Base-by-base conservation (phyloP, 2,888 invertebrate genomes). In the Cacoxenus indagator region DNA sequence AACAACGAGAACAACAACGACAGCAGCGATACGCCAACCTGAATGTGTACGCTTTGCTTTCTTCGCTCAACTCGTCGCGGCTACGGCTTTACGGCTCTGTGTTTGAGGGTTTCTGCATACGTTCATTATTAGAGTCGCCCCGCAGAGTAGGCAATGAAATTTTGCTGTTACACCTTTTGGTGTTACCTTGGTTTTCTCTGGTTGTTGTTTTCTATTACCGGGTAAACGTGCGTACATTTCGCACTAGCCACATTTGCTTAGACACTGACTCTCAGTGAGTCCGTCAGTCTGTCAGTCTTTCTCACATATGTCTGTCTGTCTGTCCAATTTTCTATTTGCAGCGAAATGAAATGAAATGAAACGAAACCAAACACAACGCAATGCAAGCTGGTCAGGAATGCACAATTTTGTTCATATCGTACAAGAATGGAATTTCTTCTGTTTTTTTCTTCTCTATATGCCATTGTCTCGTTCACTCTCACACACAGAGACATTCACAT, bases 361-460 rank as follows among this genome's bases (percentile, higher is more conserved):
- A 45, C 8, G 54, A 51, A 67, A 67, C 24, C 57, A 62, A 75
- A 46, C 57, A 61, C 29, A 68, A 11, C 37, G 64, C 45, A 37
- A 55, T 11, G 43, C 43, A 45, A 55, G 59, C 66, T 69, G 67
- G 54, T 26, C 70, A 73, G 75, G 78, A 79, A 81, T 78, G 81
- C 73, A 81, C 74, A 80, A 77, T 82, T 82, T 81, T 79, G 78
- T 81, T 81, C 81, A 82, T 79, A 82, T 79, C 74, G 76, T 73
- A 72, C 73, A 76, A 76, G 81, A 80, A 80, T 82, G 82, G 82
- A 82, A 82, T 82, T 77, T 77, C 62, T 72, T 75, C 75, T 72
- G 76, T 70, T 67, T 73, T 73, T 71, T n/a, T n/a, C n/a, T n/a
- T n/a, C n/a, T n/a, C n/a, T n/a, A n/a, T n/a, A n/a, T n/a, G n/a